phyloP scores from a whole-genome alignment of 2,113 vertebrate species.

The Corvus cornix region DNA sequence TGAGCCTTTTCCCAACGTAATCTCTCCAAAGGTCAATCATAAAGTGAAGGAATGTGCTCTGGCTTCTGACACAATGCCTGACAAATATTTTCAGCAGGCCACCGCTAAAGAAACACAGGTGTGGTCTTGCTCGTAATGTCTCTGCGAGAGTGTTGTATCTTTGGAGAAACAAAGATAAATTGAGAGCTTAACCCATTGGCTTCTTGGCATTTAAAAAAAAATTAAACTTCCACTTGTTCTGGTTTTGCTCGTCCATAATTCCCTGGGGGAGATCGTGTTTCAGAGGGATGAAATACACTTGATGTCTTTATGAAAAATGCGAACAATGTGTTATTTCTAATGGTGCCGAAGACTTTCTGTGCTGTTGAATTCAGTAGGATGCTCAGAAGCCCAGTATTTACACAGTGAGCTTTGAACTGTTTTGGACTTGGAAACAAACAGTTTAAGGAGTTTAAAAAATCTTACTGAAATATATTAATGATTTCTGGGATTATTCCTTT shows the following conservation, averaged over 20 bases:
- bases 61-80: conserved; percentile 61
- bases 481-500: not conserved
- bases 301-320: conserved; percentile 67
- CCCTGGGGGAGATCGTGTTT: conserved; percentile 15
- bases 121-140: conserved; percentile 53
- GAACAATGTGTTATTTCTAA: conserved; percentile 48
- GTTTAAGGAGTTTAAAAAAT: not conserved
- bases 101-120: conserved; percentile 65
- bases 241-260: conserved; percentile 60
- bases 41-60: conserved; percentile 68
- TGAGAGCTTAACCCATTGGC: conserved; percentile 70
- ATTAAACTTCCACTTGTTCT: conserved; percentile 60
- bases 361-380: not conserved
- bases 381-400: not conserved
- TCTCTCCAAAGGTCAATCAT: conserved; percentile 66
- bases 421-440: not conserved
- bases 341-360: not conserved
- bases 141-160: conserved; percentile 35
- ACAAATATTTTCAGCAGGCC: conserved; percentile 67
- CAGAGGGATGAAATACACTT: conserved; percentile 44
- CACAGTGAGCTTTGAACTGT: not conserved
- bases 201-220: conserved; percentile 50
- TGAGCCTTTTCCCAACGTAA: conserved; percentile 19
- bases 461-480: not conserved
- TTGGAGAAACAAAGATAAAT: conserved; percentile 68